phyloP scores from a whole-genome alignment of 2,113 vertebrate genomes.

The Corythornis vintsioides region DNA sequence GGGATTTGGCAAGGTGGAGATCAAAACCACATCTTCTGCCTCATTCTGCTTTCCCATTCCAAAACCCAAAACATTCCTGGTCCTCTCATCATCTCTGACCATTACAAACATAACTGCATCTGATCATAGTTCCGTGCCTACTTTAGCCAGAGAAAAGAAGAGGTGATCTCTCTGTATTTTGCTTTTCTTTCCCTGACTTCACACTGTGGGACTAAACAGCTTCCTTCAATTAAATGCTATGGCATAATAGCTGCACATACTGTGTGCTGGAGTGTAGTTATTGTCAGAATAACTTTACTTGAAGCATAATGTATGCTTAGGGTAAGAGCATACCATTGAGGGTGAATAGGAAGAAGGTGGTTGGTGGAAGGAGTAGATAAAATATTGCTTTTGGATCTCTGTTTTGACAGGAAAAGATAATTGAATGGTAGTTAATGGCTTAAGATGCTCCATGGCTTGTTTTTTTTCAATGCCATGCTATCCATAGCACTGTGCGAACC shows the following conservation, averaged over 20 bases:
- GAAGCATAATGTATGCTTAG: neutral
- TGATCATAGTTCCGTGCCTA: accelerated
- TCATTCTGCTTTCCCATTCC: neutral
- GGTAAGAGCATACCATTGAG: neutral
- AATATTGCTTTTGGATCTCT: neutral
- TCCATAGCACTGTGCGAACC: neutral
- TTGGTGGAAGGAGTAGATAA: neutral
- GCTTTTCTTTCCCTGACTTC: neutral
- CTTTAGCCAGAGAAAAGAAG: neutral
- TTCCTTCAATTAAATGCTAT: neutral
- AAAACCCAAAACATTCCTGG: neutral
- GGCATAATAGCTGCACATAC: accelerated
- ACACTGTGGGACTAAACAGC: neutral
- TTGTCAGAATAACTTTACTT: neutral
- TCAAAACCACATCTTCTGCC: neutral
- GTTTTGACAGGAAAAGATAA: neutral
- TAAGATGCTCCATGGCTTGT: neutral
- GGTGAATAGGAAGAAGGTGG: neutral
- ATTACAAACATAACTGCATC: neutral
- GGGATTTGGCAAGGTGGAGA: neutral
- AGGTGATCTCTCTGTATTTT: neutral
- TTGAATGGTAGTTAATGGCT: neutral
- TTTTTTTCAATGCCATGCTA: neutral
- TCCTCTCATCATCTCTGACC: accelerated
- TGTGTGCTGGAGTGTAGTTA: accelerated